phyloP scores from a whole-genome alignment of 1,140 invertebrate species.

The Thrips palmi region DNA sequence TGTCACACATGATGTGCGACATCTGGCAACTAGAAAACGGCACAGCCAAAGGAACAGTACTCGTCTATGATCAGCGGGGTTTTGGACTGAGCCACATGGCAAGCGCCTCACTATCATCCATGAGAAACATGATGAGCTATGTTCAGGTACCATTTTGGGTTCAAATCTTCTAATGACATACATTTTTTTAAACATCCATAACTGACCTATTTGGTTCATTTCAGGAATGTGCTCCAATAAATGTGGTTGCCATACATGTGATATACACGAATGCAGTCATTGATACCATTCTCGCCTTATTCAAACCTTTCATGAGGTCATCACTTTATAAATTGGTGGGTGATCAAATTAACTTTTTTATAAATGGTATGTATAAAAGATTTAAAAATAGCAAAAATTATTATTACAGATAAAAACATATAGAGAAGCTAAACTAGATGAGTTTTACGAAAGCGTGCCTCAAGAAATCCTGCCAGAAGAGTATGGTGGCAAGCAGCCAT shows the following conservation, averaged over 20 bases:
- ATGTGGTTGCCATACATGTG: slow-evolving; percentile 10
- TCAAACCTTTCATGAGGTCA: slow-evolving; percentile 9
- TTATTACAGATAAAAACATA: slow-evolving; percentile 13
- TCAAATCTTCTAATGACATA: neutral
- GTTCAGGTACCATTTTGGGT: slow-evolving; percentile 8
- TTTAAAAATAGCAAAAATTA: neutral
- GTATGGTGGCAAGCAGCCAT: slow-evolving; percentile 12
- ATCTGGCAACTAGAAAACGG: slow-evolving; percentile 9
- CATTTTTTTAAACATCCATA: neutral
- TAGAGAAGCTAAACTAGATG: slow-evolving; percentile 13
- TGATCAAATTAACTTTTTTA: neutral
- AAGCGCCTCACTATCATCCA: slow-evolving; percentile 8
- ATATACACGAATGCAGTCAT: slow-evolving; percentile 11
- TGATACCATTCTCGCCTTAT: slow-evolving; percentile 10
- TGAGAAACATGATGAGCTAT: slow-evolving; percentile 10
- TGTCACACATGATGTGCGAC: slow-evolving; percentile 10
- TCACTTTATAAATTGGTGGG: slow-evolving; percentile 8
- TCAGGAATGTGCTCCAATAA: slow-evolving; percentile 12
- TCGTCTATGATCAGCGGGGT: slow-evolving; percentile 10
- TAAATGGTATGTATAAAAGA: neutral
- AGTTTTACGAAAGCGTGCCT: slow-evolving; percentile 9
- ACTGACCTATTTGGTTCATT: neutral
- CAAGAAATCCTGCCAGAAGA: slow-evolving; percentile 13
- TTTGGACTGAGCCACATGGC: slow-evolving; percentile 7
- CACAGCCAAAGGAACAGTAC: slow-evolving; percentile 9